Evolutionary conservation across 2,888 invertebrate genomes (phyloP), one percentile per base, ranked within the genome.

Genomic region (Zaprionus obscuricornis): DNA sequence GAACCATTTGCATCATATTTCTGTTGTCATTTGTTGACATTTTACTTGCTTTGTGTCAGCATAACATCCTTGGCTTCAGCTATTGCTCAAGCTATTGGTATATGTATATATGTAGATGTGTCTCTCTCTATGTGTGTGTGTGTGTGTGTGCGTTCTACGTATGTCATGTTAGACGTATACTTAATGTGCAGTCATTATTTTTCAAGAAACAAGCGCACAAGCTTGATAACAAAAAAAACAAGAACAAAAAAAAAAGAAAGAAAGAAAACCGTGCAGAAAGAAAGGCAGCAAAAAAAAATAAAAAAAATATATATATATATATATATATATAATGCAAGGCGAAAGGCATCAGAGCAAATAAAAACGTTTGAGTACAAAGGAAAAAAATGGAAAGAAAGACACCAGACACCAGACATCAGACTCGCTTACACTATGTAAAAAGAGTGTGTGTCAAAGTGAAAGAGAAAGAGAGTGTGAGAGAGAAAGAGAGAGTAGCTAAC

Each of bases 1-100:
- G 81, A 86, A 67, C 78, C 86, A 88, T 88, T 87, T 86, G 86
- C 86, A 88, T 84, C 84, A 87, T 87, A 87, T 87, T 87, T 87
- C 84, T 87, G 83, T 87, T 87, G 88, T 79, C 87, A 86, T 87
- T 73, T 85, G 71, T 81, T 76, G 84, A 86, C 81, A 84, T 84
- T 87, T 71, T 74, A 67, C 81, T 74, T 69, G 74, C 70, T 74
- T 79, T 69, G 69, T 79, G 67, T 50, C 47, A 47, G 29, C 24
- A 39, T 43, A 26, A 39, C 60, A 40, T 46, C 40, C 33, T 33
- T 42, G 33, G 18, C 18, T 16, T 20, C 27, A 40, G 31, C 45
- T 18, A 49, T 33, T 37, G n/a, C 7, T 39, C 18, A 27, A 39
- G 55, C 47, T 46, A 24, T 55, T 45, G 37, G 51, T 50, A 40